Evolutionary conservation across 2,888 invertebrate species (phyloP).

Genomic region (Gasteruption jaculator): DNA sequence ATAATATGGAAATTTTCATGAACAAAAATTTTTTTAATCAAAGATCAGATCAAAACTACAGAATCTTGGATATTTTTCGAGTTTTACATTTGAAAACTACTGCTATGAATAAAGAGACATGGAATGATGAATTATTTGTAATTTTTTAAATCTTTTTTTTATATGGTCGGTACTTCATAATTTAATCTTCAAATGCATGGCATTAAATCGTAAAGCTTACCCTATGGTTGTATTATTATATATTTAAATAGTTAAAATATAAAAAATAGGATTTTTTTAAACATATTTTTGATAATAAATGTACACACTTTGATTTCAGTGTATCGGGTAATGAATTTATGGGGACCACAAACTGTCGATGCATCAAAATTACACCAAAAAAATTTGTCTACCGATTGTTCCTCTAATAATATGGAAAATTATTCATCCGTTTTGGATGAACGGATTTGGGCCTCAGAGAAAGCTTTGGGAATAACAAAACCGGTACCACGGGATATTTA

Average conservation of each 20-base stretch:
- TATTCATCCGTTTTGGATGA: constrained; percentile 61
- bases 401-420: constrained; percentile 29
- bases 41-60: too few relatives aligned
- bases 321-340: constrained; percentile 65
- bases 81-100: too few relatives aligned
- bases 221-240: too few relatives aligned
- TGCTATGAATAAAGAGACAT: not conserved
- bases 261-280: too few relatives aligned
- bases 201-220: too few relatives aligned
- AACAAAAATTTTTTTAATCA: not conserved
- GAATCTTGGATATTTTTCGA: constrained; percentile 8
- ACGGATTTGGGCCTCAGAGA: constrained; percentile 63
- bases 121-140: constrained; percentile 3
- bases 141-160: constrained; percentile 5
- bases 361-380: constrained; percentile 22
- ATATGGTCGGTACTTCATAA: too few relatives aligned
- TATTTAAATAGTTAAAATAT: too few relatives aligned
- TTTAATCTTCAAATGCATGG: too few relatives aligned
- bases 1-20: constrained; percentile 3
- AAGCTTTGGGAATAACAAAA: constrained; percentile 56
- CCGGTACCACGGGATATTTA: constrained; percentile 65
- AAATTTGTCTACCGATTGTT: constrained; percentile 12
- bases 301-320: constrained; percentile 54
- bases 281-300: constrained; percentile 6
- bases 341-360: constrained; percentile 63